Conservation (phyloP, 2,888 invertebrate species). For the Phytoseiulus persimilis region DNA sequence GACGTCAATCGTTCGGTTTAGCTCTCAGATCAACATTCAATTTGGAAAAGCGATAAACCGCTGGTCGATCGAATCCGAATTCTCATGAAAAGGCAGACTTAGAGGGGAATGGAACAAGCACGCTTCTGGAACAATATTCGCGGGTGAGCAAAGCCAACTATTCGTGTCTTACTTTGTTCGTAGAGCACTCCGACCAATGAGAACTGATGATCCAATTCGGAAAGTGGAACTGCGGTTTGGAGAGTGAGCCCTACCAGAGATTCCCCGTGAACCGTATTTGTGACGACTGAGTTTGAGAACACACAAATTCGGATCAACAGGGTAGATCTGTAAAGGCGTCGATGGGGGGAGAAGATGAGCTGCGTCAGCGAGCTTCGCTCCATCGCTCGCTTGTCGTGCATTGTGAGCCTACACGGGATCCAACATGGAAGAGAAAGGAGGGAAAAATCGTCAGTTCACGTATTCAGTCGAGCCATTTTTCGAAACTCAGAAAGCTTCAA, state of each 20-base stretch:
- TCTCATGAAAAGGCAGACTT: too few species aligned
- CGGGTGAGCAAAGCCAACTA: too few species aligned
- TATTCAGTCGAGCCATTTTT: not conserved
- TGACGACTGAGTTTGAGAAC: not conserved
- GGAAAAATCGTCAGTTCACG: not conserved
- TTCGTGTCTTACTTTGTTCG: too few species aligned
- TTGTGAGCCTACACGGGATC: not conserved
- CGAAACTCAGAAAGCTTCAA: not conserved
- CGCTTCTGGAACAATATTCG: too few species aligned
- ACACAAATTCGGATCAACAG: constrained; percentile 39
- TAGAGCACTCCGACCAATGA: too few species aligned
- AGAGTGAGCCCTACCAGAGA: constrained; percentile 33
- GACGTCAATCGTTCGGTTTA: too few species aligned
- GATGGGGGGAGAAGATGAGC: not conserved
- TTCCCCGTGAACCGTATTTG: constrained; percentile 35
- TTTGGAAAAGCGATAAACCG: too few species aligned
- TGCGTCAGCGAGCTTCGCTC: not conserved
- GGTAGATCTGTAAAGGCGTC: constrained; percentile 19
- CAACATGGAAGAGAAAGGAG: not conserved
- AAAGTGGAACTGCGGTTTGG: not conserved
- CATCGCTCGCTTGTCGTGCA: not conserved
- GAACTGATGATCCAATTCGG: too few species aligned
- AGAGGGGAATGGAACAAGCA: too few species aligned
- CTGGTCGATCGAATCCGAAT: too few species aligned
- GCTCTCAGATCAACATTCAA: too few species aligned